A percentile compares a stretch with the other conserved stretches of the same genome.
phyloP scores from a whole-genome alignment of 2,113 vertebrate genomes.

The Brienomyrus longianalis region DNA sequence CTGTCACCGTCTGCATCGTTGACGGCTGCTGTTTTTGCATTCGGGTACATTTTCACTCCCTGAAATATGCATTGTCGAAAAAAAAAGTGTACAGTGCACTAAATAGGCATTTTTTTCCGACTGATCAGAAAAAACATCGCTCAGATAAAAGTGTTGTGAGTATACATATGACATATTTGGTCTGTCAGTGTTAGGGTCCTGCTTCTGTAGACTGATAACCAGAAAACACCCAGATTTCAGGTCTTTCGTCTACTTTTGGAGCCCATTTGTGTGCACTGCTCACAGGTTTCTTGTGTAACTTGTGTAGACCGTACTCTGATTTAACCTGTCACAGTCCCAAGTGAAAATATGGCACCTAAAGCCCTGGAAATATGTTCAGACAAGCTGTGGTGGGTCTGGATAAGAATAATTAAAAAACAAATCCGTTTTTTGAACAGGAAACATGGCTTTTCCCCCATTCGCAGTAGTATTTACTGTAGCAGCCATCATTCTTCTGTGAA shows the following conservation, averaged over 20 bases:
- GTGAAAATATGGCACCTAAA: background rate
- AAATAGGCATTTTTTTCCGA: background rate
- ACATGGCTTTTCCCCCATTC: background rate
- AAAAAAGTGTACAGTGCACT: background rate
- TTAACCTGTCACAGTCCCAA: background rate
- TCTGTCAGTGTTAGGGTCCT: background rate
- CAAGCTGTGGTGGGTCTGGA: background rate
- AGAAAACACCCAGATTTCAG: too few species aligned
- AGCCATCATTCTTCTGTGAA: background rate
- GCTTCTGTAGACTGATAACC: background rate
- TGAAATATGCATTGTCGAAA: background rate
- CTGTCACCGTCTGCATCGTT: background rate
- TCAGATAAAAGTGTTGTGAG: background rate
- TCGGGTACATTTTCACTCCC: background rate
- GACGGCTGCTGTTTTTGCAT: background rate
- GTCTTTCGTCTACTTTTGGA: background rate
- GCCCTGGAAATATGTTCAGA: background rate
- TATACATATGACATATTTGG: background rate
- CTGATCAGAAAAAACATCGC: background rate
- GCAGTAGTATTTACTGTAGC: background rate
- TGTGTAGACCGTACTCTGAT: background rate
- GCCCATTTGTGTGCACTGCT: background rate
- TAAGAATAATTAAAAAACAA: background rate
- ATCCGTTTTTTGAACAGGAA: background rate
- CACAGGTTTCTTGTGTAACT: background rate